Conservation (phyloP, 2,888 invertebrate genomes). For the Pseudococcus viburni region DNA sequence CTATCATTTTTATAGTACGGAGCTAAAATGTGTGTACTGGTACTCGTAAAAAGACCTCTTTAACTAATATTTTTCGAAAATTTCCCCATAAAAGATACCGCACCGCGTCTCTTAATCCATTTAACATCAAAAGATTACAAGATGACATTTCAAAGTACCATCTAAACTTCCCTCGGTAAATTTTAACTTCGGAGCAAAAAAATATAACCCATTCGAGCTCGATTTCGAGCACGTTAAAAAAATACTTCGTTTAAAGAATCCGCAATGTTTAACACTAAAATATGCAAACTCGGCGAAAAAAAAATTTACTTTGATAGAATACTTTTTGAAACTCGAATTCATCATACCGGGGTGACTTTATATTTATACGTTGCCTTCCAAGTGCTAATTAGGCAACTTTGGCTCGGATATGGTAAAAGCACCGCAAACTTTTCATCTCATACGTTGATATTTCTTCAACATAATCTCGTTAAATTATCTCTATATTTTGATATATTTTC, state of each 20-base stretch:
- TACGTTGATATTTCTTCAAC: background rate
- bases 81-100: background rate
- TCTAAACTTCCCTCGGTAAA: background rate
- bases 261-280: background rate
- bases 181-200: background rate
- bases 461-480: background rate
- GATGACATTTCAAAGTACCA: conserved; percentile 1
- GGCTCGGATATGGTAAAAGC: background rate
- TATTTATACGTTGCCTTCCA: background rate
- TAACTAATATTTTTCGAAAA: background rate
- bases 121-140: conserved; percentile 38
- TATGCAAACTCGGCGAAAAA: background rate
- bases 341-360: background rate
- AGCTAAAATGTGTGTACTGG: background rate
- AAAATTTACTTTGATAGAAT: conserved; percentile 21
- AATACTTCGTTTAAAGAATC: conserved; percentile 1
- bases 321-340: background rate
- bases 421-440: background rate
- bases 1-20: background rate
- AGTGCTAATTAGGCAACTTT: conserved; percentile 4
- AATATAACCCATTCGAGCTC: background rate
- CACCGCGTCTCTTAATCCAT: background rate
- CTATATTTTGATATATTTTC: background rate
- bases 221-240: background rate
- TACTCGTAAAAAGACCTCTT: background rate